These are phyloP conservation scores for Ataeniobius toweri DNA, from an alignment of 2,797 vertebrate genomes.

Conservation along the genomic window DNA sequence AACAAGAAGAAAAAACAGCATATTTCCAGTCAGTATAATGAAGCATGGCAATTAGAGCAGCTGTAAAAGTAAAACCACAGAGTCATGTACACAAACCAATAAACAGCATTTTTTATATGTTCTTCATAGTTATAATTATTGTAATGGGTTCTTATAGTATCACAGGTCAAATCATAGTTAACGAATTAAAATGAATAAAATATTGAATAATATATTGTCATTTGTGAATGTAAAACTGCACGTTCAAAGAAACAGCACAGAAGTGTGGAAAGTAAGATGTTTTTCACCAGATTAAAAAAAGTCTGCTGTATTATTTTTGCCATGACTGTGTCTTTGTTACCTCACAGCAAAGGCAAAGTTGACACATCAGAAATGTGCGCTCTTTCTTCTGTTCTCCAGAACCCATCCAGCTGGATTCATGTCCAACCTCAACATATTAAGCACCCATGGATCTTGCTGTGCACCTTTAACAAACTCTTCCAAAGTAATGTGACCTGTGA, in stretches of 20 bases:
- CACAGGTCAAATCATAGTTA: neutral
- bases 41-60: neutral
- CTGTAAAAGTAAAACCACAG: neutral
- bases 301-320: neutral
- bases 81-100: neutral
- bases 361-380: conserved; percentile 70
- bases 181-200: neutral
- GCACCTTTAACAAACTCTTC: conserved; percentile 78
- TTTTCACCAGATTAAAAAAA: neutral
- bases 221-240: conserved; percentile 1
- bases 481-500: conserved; percentile 70
- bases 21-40: neutral
- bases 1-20: neutral
- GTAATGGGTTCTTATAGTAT: neutral
- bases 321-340: neutral
- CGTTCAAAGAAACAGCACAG: neutral
- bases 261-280: neutral
- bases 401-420: conserved; percentile 79
- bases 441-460: conserved; percentile 77
- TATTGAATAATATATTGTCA: neutral
- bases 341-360: conserved; percentile 9
- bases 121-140: neutral
- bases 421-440: conserved; percentile 79
- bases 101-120: neutral
- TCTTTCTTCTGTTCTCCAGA: conserved; percentile 75